Evolutionary conservation across 1,140 invertebrate species (phyloP), one percentile per base, ranked within the genome.

Genomic region (Choristoneura fumiferana): DNA sequence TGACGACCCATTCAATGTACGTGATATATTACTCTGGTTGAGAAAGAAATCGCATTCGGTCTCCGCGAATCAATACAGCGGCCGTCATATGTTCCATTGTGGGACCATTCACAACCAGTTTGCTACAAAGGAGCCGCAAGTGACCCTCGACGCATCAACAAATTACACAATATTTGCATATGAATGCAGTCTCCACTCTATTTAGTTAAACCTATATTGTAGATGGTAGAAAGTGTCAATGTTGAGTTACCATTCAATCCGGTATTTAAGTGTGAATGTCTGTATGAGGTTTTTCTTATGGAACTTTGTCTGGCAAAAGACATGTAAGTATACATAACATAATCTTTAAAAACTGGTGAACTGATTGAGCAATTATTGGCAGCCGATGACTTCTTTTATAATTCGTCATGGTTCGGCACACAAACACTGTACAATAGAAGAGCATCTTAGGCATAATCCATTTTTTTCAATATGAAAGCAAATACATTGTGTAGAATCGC

Each of bases 121-220:
- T 67, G 56, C 63, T 53, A 85, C 81, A 88, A 85, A 80, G 78
- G 76, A 69, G 81, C 80, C 81, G 81, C 83, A 86, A 84, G 84
- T 75, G 71, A 86, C 83, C 85, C 85, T 88, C 79, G 73, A 83
- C 70, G 65, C 77, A 88, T 86, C 81, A 88, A 86, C 81, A 88
- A 88, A 88, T 85, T 86, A 88, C 80, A 86, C 76, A 82, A 65
- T 40, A 88, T 88, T 88, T 76, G 70, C 85, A 88, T 88, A 77
- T 84, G 62, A 88, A 88, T 81, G 64, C 57, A 36, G 58, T 66
- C 69, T 60, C 61, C 69, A 57, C 71, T 74, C 63, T 67, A 74
- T 74, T 63, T 60, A 66, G 71, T 78, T 78, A 81, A 79, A 83
- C 67, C 74, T 76, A 63, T 78, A 78, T 77, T 78, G 78, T 79